A percentile compares a stretch with the other conserved stretches of the same genome.
phyloP scores from a whole-genome alignment of 2,113 vertebrate genomes.

The Morone saxatilis region DNA sequence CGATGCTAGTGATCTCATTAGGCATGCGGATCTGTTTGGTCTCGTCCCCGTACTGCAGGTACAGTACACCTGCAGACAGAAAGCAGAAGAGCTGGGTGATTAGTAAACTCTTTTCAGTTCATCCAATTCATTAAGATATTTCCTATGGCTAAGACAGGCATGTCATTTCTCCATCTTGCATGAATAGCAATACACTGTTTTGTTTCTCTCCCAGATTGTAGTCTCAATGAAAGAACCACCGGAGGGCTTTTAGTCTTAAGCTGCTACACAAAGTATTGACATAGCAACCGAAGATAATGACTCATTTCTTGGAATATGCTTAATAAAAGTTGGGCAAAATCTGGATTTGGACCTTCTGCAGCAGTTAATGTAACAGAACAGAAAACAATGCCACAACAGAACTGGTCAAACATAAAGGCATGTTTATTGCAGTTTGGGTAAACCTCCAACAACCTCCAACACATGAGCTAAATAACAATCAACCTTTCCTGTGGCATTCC shows the following conservation, averaged over 20 bases:
- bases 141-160: not conserved
- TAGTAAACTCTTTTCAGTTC: not conserved
- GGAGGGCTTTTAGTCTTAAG: not conserved
- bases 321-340: not conserved
- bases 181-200: not conserved
- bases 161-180: not conserved
- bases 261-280: not conserved
- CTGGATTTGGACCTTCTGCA: not conserved
- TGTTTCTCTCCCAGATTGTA: not conserved
- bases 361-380: not conserved
- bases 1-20: constrained; percentile 95
- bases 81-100: not conserved
- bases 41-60: constrained; percentile 97
- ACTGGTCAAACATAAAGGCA: not conserved
- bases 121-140: not conserved
- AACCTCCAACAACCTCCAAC: not conserved
- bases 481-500: not conserved
- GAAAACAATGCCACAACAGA: not conserved
- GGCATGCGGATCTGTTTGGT: constrained; percentile 97
- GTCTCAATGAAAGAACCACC: not conserved
- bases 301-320: not conserved
- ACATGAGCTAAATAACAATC: not conserved
- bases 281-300: not conserved
- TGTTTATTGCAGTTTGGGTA: not conserved
- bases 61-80: constrained; percentile 89